Evolutionary conservation across 2,113 vertebrate species (phyloP).

Genomic region (Heterochromis multidens): DNA sequence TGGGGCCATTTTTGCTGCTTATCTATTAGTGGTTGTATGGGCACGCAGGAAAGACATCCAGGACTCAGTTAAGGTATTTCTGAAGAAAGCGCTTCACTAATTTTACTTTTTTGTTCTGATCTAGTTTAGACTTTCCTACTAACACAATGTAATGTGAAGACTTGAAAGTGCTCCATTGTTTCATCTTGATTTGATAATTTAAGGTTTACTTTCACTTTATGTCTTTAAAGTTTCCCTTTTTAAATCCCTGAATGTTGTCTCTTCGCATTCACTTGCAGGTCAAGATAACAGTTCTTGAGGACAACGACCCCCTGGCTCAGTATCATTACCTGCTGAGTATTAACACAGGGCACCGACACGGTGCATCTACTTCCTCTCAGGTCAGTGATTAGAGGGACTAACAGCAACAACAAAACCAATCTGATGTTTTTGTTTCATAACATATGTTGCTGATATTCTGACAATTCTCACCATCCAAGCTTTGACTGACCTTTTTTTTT

Average conservation of each 20-base stretch:
- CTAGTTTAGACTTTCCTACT: background rate
- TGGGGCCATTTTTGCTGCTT: conserved; percentile 81
- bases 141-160: background rate
- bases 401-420: background rate
- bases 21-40: conserved; percentile 86
- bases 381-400: conserved; percentile 55
- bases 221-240: background rate
- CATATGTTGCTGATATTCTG: background rate
- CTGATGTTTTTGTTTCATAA: background rate
- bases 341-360: conserved; percentile 86
- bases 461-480: background rate
- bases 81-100: background rate
- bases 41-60: conserved; percentile 88
- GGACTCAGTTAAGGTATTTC: conserved; percentile 84
- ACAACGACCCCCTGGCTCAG: conserved; percentile 91
- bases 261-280: conserved; percentile 67
- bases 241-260: background rate
- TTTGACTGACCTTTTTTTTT: background rate
- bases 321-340: conserved; percentile 87
- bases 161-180: background rate
- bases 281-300: conserved; percentile 87
- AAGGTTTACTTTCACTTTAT: background rate
- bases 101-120: background rate
- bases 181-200: background rate
- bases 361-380: conserved; percentile 89